Base-by-base conservation (phyloP, 2,797 vertebrate genomes). In the Molossus alvarezi region DNA sequence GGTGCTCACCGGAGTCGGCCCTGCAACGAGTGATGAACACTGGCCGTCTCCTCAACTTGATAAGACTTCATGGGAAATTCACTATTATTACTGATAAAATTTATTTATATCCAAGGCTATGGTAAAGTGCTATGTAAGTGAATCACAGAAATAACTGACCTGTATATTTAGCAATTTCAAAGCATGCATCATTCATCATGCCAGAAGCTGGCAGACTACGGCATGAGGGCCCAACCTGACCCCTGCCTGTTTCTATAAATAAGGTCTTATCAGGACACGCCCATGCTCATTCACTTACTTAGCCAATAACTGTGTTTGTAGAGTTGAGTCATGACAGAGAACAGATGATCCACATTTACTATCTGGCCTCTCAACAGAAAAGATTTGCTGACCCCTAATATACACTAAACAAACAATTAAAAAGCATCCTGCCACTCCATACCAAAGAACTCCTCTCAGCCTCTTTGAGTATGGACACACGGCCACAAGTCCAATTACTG, bases 161-260 rank as follows among this genome's bases (percentile, higher is more conserved):
- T 85, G 91, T 91, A 71, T 79, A 84, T 64, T 25, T 51, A 60
- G 33, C 25, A 84, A 53, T 88, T 94, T 62, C 73, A 20, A 79
- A 96, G 45, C 15, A 58, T 25, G 29, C 33, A 48, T 64, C 48
- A 76, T 23, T 57, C 7, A n/a, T 62, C 10, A 14, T 29, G 27
- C 29, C 79, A 80, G 27, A 72, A 84, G 37, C 5, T 53, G 45
- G 11, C 20, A 71, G 77, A 64, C 20, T 37, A 60, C 27, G n/a
- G 69, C 12, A 64, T 25, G 18, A 10, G 67, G 33, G 72, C 21
- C 45, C 69, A 81, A 69, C 71, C 9, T 81, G 41, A 17, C 29
- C 20, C 69, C 5, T 51, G 57, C 25, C 51, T 83, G 51, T 29
- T 73, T 58, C 21, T 53, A n/a, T 69, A n/a, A 72, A 57, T 58